These are phyloP conservation scores for Podiceps cristatus DNA, from an alignment of 2,113 vertebrate species.

Conservation along the genomic window DNA sequence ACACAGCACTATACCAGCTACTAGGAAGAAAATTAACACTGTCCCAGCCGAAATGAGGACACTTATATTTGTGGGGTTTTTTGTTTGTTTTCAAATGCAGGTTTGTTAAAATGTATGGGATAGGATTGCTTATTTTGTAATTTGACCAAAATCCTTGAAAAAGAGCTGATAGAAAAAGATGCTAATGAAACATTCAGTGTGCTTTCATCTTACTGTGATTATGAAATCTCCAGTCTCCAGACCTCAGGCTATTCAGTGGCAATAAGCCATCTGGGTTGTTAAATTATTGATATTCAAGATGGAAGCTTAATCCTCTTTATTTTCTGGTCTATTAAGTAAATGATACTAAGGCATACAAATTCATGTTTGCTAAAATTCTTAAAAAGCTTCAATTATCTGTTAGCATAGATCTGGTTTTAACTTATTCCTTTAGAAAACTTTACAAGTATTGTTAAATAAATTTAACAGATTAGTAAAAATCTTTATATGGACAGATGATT, in stretches of 20 bases:
- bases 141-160: background rate
- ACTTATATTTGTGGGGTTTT: accelerated
- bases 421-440: background rate
- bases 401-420: background rate
- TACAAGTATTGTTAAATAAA: background rate
- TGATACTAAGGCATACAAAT: background rate
- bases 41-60: background rate
- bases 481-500: background rate
- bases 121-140: background rate
- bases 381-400: background rate
- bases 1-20: too few relatives aligned
- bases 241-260: background rate
- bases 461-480: background rate
- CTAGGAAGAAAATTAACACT: too few relatives aligned
- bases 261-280: background rate
- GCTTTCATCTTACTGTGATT: background rate
- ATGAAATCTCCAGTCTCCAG: background rate
- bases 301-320: background rate
- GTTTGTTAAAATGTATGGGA: background rate
- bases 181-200: background rate
- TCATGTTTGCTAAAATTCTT: background rate
- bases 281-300: background rate
- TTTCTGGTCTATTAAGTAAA: background rate
- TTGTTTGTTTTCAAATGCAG: background rate
- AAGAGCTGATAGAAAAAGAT: background rate